Conservation (phyloP, 2,888 invertebrate species). For the Mesoligia furuncula region DNA sequence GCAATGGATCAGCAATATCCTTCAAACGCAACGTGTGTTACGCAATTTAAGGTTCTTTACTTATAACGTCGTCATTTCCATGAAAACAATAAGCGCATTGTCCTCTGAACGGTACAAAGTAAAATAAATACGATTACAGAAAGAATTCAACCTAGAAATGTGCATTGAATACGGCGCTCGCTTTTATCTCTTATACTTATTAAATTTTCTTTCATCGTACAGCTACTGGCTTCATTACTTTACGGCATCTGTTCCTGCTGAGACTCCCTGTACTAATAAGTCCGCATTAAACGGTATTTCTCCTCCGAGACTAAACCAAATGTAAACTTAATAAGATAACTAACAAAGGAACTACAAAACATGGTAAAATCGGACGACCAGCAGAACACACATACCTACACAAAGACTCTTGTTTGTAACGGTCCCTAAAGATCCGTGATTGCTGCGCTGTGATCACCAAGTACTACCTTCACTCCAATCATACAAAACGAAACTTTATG, state of each 20-base stretch:
- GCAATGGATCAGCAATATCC: background rate
- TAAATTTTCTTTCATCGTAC: conserved; percentile 34
- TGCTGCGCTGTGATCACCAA: conserved; percentile 68
- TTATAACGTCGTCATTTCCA: conserved; percentile 1
- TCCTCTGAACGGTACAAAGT: conserved; percentile 9
- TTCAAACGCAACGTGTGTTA: background rate
- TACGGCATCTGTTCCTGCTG: conserved; percentile 26
- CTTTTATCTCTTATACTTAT: conserved; percentile 39
- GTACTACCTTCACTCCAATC: conserved; percentile 25
- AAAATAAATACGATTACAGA: conserved; percentile 28
- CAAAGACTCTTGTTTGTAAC: conserved; percentile 74
- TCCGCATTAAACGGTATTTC: conserved; percentile 11
- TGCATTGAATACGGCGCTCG: conserved; percentile 28
- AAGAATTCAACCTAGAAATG: conserved; percentile 27
- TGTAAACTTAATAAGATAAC: conserved; percentile 61
- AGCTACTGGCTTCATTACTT: conserved; percentile 46
- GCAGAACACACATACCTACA: conserved; percentile 61
- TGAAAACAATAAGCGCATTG: background rate
- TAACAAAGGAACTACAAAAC: conserved; percentile 53
- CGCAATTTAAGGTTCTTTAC: background rate
- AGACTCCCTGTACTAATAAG: conserved; percentile 15
- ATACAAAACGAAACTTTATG: conserved; percentile 58
- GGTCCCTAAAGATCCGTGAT: conserved; percentile 76
- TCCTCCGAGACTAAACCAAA: conserved; percentile 43
- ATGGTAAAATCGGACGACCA: conserved; percentile 56